Evolutionary conservation across 1,140 invertebrate genomes (phyloP), one percentile per base, ranked within the genome.

Genomic region (Drosophila bocqueti): DNA sequence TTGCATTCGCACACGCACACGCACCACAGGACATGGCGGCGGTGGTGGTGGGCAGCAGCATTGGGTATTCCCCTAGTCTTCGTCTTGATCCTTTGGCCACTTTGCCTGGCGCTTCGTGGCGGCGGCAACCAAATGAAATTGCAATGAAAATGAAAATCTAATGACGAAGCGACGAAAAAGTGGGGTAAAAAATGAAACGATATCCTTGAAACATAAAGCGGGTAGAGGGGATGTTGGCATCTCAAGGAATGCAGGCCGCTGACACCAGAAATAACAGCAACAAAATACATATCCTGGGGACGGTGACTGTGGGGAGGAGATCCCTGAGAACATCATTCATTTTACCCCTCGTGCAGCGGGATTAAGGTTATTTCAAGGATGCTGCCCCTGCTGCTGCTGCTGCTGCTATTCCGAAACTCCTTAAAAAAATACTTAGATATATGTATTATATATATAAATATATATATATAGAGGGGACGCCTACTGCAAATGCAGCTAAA

Each of bases 351-450:
- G 78, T 79, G 81, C 81, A 66, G 74, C 34, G 85, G 91, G 91
- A 92, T 92, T 92, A 92, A 92, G 83, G 90, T 92, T 87, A 92
- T 82, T 92, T 92, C 90, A 92, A 92, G 90, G 90, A 92, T 92
- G 90, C 78, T 50, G 72, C 67, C 66, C 40, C 75, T 45, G 65
- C 67, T 16, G n/a, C n/a, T n/a, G 10, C 21, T 21, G 21, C 24
- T 24, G 24, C 24, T 24, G 24, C 24, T 24, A 24, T 24, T 47
- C 21, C 36, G 40, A 58, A 79, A 50, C 60, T 71, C 64, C 64
- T 54, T 34, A 26, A 62, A 26, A 43, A n/a, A 47, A 50, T 29
- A 29, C 9, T 36, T 36, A 50, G 7, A 47, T 47, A 24, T 24
- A 47, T 46, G 15, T 3, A 34, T 34, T 26, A 49, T 26, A 15